Base-by-base conservation (phyloP, 2,888 invertebrate genomes). In the Ophonus ardosiacus region DNA sequence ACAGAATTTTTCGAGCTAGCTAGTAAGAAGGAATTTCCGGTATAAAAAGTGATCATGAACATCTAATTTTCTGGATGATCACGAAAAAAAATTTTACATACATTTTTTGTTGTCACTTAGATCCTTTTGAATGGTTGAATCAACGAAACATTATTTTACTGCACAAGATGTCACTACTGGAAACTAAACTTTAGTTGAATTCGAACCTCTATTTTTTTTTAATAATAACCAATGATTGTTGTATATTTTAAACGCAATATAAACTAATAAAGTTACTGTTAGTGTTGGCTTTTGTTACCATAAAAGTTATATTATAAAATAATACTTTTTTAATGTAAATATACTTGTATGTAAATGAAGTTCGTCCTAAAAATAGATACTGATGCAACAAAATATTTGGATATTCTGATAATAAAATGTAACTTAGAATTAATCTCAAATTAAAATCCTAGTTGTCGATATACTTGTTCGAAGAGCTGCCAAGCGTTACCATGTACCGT, bases 401-500 rank as follows among this genome's bases (percentile, higher is more conserved):
- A 7, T 63, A 63, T 63, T 63, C 10, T 21, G 18, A 63, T 21
- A 63, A 63, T 15, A 63, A 21, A 18, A 13, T 63, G 63, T 10
- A 21, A 24, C 21, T 63, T 21, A 18, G 24, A 24, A 21, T 59
- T 59, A 21, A 18, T 63, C 5, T 21, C 13, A 63, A 63, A 10
- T 63, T 63, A 13, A 10, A 13, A 63, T 63, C 63, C 13, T 51
- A 51, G 43, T 13, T 59, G 17, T 59, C 59, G 24, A 65, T 65
- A 65, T 24, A 24, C 13, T 40, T 68, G 40, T 13, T 68, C 40
- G 38, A 68, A 38, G 38, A 31, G 68, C 68, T 40, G 8, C 68
- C 13, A 15, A 68, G 38, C 68, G 38, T 38, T 68, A 38, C 31
- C 38, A 68, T 15, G 40, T n/a, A 68, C 68, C 68, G 68, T 68